A percentile compares a stretch with the other conserved stretches of the same genome.
Conservation (phyloP, 2,113 vertebrate genomes). For the Phaetusa simplex region DNA sequence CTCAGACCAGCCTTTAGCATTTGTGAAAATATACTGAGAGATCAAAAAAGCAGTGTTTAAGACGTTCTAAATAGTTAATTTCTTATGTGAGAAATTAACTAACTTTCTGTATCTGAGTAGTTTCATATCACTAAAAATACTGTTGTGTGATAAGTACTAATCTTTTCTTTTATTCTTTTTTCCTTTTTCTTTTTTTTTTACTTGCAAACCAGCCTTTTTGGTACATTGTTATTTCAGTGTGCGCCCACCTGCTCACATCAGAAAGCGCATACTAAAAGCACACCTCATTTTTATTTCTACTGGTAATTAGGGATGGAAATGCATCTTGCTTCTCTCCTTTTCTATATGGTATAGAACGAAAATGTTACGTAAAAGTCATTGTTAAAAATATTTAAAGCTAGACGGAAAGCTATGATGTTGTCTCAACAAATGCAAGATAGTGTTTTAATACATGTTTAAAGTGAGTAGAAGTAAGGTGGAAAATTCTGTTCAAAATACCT, state of each 20-base stretch:
- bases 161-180: not conserved
- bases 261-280: not conserved
- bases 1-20: not conserved
- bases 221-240: not conserved
- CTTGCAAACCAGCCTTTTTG: not conserved
- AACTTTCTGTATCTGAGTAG: not conserved
- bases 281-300: not conserved
- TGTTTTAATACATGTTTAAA: not conserved
- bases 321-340: not conserved
- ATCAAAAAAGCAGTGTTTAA: not conserved
- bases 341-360: not conserved
- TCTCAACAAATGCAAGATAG: not conserved
- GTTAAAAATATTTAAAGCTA: not conserved
- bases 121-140: not conserved
- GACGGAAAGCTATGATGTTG: not conserved
- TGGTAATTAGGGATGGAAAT: not conserved
- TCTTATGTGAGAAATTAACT: not conserved
- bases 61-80: not conserved
- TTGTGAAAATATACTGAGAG: not conserved
- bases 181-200: not conserved
- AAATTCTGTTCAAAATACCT: not conserved
- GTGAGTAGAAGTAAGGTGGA: not conserved
- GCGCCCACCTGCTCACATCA: not conserved
- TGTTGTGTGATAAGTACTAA: not conserved
- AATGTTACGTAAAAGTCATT: not conserved